Evolutionary conservation across 2,888 invertebrate genomes (phyloP).

Genomic region (Villa cingulata): DNA sequence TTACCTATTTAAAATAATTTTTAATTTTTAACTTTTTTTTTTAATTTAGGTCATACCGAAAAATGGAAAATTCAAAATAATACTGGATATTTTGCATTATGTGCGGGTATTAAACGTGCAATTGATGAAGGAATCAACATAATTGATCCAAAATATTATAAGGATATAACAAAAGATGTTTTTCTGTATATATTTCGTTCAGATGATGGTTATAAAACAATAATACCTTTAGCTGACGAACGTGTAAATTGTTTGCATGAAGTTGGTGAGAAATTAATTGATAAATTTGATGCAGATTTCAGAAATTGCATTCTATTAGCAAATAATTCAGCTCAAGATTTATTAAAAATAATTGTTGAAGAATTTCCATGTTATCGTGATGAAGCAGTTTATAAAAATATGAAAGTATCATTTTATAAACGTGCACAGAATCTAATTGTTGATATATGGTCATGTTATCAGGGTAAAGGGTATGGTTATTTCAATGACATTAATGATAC

Average conservation of each 20-base stretch:
- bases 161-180: constrained; percentile 52
- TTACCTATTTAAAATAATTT: background rate
- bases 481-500: constrained; percentile 65
- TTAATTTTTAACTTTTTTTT: constrained; percentile 10
- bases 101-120: constrained; percentile 80
- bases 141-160: constrained; percentile 63
- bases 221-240: constrained; percentile 65
- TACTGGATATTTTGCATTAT: constrained; percentile 83
- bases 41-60: constrained; percentile 38
- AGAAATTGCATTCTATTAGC: constrained; percentile 59
- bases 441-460: constrained; percentile 84
- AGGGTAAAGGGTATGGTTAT: constrained; percentile 55
- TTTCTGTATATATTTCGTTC: constrained; percentile 58
- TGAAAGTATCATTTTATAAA: constrained; percentile 73
- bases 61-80: constrained; percentile 59
- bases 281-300: constrained; percentile 70
- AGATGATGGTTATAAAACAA: constrained; percentile 41
- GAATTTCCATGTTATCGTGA: constrained; percentile 85
- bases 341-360: constrained; percentile 59
- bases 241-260: constrained; percentile 63
- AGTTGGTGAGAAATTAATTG: constrained; percentile 52
- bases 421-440: constrained; percentile 88
- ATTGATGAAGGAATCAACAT: constrained; percentile 64
- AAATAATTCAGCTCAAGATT: constrained; percentile 56
- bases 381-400: constrained; percentile 55